These are phyloP conservation scores for Cricetomys ansorgei DNA, from an alignment of 2,113 vertebrate species.

Conservation along the genomic window DNA sequence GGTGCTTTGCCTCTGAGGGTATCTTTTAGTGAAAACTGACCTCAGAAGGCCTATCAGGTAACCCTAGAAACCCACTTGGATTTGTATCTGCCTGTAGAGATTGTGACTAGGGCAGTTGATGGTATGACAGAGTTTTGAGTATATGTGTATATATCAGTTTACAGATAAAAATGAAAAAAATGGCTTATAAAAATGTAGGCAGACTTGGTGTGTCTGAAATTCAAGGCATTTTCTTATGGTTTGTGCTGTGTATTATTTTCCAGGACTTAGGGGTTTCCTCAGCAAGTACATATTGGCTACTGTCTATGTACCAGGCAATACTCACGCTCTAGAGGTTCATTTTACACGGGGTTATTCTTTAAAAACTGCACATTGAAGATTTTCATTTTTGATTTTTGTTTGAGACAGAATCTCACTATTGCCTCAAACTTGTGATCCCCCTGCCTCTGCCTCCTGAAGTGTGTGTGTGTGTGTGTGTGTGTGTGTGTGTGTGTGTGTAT, in stretches of 20 bases:
- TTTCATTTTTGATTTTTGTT: not conserved
- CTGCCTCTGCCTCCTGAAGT: not conserved
- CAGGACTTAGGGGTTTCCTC: not conserved
- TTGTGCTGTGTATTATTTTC: not conserved
- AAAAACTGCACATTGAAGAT: not conserved
- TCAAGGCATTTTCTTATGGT: not conserved
- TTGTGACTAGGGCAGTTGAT: not conserved
- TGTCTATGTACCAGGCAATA: not conserved
- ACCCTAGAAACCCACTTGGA: not conserved
- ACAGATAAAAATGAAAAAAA: constrained; percentile 28
- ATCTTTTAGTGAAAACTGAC: not conserved
- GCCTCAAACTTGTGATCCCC: not conserved
- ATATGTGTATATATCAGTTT: not conserved
- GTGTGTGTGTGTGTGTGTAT: not conserved
- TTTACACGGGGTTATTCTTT: not conserved
- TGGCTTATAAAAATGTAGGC: not conserved
- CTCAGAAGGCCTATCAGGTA: not conserved
- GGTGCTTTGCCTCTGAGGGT: not conserved
- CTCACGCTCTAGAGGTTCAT: not conserved
- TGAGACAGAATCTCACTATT: not conserved
- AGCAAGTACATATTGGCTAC: not conserved
- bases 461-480: not conserved
- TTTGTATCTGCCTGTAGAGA: not conserved
- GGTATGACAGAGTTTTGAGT: not conserved
- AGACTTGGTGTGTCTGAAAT: not conserved